Base-by-base conservation (phyloP, 2,888 invertebrate genomes). In the Belgica antarctica region DNA sequence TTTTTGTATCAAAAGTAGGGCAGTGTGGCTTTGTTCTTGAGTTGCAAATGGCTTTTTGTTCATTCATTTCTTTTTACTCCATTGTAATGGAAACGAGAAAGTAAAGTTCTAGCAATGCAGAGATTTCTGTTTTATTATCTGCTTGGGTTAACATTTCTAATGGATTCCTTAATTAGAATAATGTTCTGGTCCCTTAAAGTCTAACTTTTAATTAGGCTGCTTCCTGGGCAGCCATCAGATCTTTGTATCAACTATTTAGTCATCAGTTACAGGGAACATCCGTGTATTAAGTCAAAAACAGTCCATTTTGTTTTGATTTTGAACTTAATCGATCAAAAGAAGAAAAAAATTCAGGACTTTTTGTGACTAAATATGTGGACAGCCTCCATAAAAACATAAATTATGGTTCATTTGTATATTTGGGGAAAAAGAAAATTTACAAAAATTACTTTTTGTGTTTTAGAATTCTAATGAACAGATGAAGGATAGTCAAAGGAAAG, bases 401-500 rank as follows among this genome's bases (percentile, higher is more conserved):
- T 52, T 52, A 52, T 41, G 41, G 41, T 41, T 41, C 15, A n/a
- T 41, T 52, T 52, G 52, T 52, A n/a, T n/a, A n/a, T 52, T 52
- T 22, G 22, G 5, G 52, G 52, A 17, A 52, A 52, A 2, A 52
- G 52, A n/a, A 52, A 52, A 19, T 19, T 19, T 52, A 22, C 17
- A 17, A 22, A 22, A 52, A 52, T 52, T 41, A 7, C 41, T 41
- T 52, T 31, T 52, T 52, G 22, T 41, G 41, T 41, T 41, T n/a
- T 12, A 31, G n/a, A 52, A 52, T 19, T 19, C 52, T 52, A 19
- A 52, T 52, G 52, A 52, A 52, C 22, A 52, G 52, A 52, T n/a
- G n/a, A 52, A 52, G 52, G 41, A 12, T 41, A 12, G 34, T 7
- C 8, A 59, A 10, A 59, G 27, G 25, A 27, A 15, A 59, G 12